Evolutionary conservation across 2,113 vertebrate genomes (phyloP).

Genomic region (Pedetes capensis): DNA sequence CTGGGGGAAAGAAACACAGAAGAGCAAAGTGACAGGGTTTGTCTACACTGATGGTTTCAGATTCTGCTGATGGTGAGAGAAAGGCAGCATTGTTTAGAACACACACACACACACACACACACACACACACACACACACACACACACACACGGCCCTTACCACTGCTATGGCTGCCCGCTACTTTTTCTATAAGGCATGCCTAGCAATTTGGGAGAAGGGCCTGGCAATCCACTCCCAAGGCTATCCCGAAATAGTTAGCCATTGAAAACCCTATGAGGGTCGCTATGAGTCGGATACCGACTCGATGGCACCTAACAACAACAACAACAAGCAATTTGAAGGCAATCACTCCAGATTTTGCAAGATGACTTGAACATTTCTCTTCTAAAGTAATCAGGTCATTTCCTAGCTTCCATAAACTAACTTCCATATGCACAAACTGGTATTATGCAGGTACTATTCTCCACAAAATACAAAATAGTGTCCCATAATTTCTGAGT

Average conservation of each 20-base stretch:
- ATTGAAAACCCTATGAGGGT: too few relatives aligned
- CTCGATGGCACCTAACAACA: too few relatives aligned
- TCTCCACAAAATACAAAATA: slow-evolving; percentile 65
- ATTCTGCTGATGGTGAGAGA: slow-evolving; percentile 39
- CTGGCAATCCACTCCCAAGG: too few relatives aligned
- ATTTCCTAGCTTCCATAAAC: not conserved
- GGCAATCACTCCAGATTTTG: not conserved
- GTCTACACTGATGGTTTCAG: slow-evolving; percentile 65
- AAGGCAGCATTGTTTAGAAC: not conserved
- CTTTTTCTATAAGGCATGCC: not conserved
- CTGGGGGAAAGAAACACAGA: not conserved
- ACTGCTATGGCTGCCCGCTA: too few relatives aligned
- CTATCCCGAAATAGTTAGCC: too few relatives aligned
- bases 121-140: not conserved
- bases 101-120: not conserved
- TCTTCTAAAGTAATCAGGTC: not conserved
- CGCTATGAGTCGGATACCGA: too few relatives aligned
- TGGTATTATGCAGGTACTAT: not conserved
- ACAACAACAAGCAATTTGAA: not conserved
- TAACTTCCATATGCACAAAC: not conserved
- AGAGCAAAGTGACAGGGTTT: not conserved
- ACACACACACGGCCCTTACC: too few relatives aligned
- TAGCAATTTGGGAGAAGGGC: too few relatives aligned
- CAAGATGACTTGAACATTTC: not conserved
- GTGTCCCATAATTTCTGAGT: slow-evolving; percentile 68